phyloP scores from a whole-genome alignment of 2,113 vertebrate species.

The Cricetomys ansorgei region DNA sequence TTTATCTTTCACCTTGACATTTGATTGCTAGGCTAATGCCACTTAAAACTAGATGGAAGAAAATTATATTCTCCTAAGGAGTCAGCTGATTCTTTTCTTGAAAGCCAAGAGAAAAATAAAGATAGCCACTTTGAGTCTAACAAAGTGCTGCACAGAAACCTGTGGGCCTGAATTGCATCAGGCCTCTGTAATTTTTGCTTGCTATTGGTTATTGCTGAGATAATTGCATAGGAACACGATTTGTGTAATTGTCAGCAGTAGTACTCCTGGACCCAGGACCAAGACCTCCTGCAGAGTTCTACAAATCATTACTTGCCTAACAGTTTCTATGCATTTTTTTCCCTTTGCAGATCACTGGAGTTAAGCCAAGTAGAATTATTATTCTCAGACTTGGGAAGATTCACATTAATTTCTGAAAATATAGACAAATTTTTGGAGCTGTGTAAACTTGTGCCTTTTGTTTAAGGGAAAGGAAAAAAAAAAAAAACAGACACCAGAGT shows the following conservation, averaged over 20 bases:
- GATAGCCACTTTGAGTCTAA: constrained; percentile 82
- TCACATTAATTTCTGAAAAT: constrained; percentile 76
- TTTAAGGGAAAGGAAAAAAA: constrained; percentile 49
- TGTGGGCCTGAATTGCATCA: constrained; percentile 77
- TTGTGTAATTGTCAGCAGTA: constrained; percentile 82
- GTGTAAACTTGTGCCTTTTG: constrained; percentile 54
- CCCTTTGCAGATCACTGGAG: constrained; percentile 57
- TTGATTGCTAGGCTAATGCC: constrained; percentile 84
- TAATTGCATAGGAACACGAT: constrained; percentile 84
- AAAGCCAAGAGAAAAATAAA: constrained; percentile 78
- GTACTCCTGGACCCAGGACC: constrained; percentile 79
- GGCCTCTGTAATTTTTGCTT: constrained; percentile 83
- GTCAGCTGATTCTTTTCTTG: constrained; percentile 80
- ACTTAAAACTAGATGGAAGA: constrained; percentile 84
- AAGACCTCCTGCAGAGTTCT: constrained; percentile 77
- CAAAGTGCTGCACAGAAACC: constrained; percentile 80
- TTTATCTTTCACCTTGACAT: constrained; percentile 84
- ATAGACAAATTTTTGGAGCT: constrained; percentile 55
- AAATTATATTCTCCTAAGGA: constrained; percentile 85
- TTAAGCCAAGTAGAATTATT: constrained; percentile 73
- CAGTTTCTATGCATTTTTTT: constrained; percentile 65
- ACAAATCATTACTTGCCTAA: constrained; percentile 79
- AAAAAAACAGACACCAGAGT: neutral
- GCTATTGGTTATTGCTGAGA: constrained; percentile 81
- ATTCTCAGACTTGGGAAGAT: constrained; percentile 74